These are phyloP conservation scores for Dendrolimus kikuchii DNA, from an alignment of 1,140 invertebrate genomes.

Conservation along the genomic window DNA sequence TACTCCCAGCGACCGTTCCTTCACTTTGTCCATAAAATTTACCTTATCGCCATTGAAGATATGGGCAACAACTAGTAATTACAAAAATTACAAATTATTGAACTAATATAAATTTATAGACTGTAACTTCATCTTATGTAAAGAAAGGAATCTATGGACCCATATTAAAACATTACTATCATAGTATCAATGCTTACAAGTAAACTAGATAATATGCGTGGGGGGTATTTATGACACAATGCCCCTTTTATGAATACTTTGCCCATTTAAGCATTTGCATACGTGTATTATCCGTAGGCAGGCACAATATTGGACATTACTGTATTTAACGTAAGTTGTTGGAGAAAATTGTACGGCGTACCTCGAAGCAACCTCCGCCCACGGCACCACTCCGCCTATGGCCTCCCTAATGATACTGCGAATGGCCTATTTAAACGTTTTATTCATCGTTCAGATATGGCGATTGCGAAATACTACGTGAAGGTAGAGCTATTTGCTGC, in stretches of 20 bases:
- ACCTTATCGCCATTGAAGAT: no score
- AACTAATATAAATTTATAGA: no score
- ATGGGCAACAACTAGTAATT: no score
- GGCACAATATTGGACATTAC: slow-evolving; percentile 10
- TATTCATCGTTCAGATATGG: slow-evolving; percentile 1
- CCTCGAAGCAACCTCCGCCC: slow-evolving; percentile 28
- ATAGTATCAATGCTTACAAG: no score
- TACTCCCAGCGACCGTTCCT: no score
- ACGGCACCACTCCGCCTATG: slow-evolving; percentile 22
- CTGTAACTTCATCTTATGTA: no score
- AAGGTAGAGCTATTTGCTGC: no score
- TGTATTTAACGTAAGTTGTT: slow-evolving; percentile 16
- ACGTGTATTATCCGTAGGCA: not conserved
- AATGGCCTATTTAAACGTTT: slow-evolving; percentile 19
- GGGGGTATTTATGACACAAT: not conserved
- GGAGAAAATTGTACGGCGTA: slow-evolving; percentile 43
- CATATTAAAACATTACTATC: no score
- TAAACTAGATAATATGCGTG: no score
- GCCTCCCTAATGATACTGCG: slow-evolving; percentile 19
- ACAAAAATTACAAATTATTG: no score
- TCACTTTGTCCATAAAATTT: no score
- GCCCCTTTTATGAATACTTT: not conserved
- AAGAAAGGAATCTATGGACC: no score
- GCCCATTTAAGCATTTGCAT: not conserved
- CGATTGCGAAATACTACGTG: not conserved